phyloP scores from a whole-genome alignment of 1,140 invertebrate species.

The Nymphalis io region DNA sequence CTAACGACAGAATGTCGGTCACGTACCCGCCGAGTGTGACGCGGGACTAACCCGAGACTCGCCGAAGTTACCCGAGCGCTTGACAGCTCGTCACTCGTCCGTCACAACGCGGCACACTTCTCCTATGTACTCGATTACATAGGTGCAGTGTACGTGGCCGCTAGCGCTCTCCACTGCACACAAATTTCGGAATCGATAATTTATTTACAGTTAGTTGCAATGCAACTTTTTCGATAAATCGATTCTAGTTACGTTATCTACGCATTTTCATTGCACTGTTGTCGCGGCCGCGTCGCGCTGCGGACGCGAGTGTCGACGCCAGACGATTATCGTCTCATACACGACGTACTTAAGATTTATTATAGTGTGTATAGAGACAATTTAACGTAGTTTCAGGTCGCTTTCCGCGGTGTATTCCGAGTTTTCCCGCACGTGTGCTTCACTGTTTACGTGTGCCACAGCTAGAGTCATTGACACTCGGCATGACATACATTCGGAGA shows the following conservation, averaged over 20 bases:
- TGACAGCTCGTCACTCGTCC: constrained; percentile 74
- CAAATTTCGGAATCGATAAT: constrained; percentile 52
- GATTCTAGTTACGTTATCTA: constrained; percentile 26
- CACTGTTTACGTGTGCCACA: constrained; percentile 62
- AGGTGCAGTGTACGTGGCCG: constrained; percentile 65
- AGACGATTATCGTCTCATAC: constrained; percentile 20
- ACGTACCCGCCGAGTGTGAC: constrained; percentile 30
- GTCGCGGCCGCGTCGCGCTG: constrained; percentile 27
- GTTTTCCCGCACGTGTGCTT: constrained; percentile 56
- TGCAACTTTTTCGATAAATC: constrained; percentile 18
- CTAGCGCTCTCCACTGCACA: constrained; percentile 53
- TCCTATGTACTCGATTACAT: constrained; percentile 72
- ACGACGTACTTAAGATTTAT: constrained; percentile 25
- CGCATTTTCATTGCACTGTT: constrained; percentile 17
- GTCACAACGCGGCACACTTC: constrained; percentile 66
- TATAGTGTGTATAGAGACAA: background rate
- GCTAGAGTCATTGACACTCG: constrained; percentile 70
- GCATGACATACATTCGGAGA: constrained; percentile 72
- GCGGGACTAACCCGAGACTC: constrained; percentile 20
- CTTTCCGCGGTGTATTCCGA: constrained; percentile 37
- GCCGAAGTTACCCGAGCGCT: constrained; percentile 51
- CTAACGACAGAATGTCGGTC: constrained; percentile 33
- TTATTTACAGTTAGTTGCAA: constrained; percentile 30
- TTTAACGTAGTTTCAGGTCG: constrained; percentile 13
- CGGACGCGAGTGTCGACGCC: constrained; percentile 19